A percentile compares a stretch with the other conserved stretches of the same genome.
Evolutionary conservation across 2,888 invertebrate species (phyloP).

Genomic region (Mesorhabditis sp.): DNA sequence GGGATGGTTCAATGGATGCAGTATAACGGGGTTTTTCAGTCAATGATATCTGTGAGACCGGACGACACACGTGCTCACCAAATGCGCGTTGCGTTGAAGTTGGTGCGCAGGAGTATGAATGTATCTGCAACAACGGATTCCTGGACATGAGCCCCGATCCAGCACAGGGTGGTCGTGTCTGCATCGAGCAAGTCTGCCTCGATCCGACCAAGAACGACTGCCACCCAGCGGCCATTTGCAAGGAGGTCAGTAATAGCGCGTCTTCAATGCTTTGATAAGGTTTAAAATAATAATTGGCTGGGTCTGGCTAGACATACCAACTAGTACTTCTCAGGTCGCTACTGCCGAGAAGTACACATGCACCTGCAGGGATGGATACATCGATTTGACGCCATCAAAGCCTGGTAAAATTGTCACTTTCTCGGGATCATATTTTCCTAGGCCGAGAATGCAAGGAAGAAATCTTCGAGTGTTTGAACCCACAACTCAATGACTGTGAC

Average conservation of each 20-base stretch:
- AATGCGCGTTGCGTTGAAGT: conserved; percentile 47
- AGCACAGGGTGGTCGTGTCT: conserved; percentile 20
- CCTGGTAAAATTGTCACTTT: conserved; percentile 16
- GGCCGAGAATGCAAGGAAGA: conserved; percentile 39
- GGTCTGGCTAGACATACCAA: not conserved
- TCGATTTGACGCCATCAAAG: conserved; percentile 62
- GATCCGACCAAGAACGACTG: conserved; percentile 49
- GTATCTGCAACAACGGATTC: conserved; percentile 49
- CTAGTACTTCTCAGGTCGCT: conserved; percentile 9
- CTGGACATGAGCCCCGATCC: conserved; percentile 39
- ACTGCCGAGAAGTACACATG: conserved; percentile 63
- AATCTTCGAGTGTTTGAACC: conserved; percentile 47
- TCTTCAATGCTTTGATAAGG: too few species aligned
- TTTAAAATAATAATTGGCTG: too few species aligned
- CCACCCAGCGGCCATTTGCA: conserved; percentile 49
- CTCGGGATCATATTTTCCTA: not conserved
- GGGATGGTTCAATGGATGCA: not conserved
- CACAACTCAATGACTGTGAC: conserved; percentile 45
- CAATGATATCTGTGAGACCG: conserved; percentile 43
- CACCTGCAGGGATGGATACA: conserved; percentile 77
- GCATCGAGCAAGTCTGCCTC: conserved; percentile 40
- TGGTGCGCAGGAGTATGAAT: conserved; percentile 45
- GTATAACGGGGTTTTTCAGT: conserved; percentile 21
- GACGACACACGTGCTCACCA: conserved; percentile 47
- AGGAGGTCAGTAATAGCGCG: conserved; percentile 22